Conservation (phyloP, 2,113 vertebrate genomes). For the Anarrhichthys ocellatus region DNA sequence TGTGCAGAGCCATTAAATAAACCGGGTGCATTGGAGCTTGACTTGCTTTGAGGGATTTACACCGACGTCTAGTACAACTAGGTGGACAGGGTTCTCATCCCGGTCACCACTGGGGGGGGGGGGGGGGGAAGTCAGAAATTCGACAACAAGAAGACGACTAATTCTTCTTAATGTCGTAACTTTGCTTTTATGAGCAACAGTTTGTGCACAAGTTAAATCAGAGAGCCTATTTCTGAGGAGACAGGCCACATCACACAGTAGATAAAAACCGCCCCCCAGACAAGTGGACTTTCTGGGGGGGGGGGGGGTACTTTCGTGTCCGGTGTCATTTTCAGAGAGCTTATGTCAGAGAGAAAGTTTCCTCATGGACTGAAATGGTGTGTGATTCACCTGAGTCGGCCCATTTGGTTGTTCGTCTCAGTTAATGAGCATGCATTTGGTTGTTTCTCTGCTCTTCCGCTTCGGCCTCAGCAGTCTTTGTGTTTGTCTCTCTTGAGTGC, state of each 20-base stretch:
- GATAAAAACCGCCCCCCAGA: constrained; percentile 33
- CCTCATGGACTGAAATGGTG: constrained; percentile 16
- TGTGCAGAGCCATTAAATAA: constrained; percentile 23
- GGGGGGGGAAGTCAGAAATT: neutral
- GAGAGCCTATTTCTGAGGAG: constrained; percentile 28
- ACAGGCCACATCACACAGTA: constrained; percentile 22
- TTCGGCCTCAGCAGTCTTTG: constrained; percentile 16
- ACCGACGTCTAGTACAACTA: neutral
- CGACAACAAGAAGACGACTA: neutral
- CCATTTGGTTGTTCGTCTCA: constrained; percentile 34
- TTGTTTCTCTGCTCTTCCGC: constrained; percentile 4
- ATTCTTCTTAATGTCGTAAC: constrained; percentile 11
- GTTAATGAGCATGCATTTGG: constrained; percentile 38
- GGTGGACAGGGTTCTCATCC: neutral
- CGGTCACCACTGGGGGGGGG: neutral
- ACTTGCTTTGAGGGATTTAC: constrained; percentile 12
- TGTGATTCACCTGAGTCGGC: constrained; percentile 46
- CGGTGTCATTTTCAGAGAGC: constrained; percentile 30
- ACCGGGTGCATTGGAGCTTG: constrained; percentile 14
- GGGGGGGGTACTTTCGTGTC: constrained; percentile 20
- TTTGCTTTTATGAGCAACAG: constrained; percentile 12
- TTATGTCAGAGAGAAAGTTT: constrained; percentile 32
- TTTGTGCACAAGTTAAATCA: constrained; percentile 4
- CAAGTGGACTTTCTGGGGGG: constrained; percentile 30
- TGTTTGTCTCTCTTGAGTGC: constrained; percentile 16